Evolutionary conservation across 2,888 invertebrate genomes (phyloP), one percentile per base, ranked within the genome.

Genomic region (Fragum sueziense): DNA sequence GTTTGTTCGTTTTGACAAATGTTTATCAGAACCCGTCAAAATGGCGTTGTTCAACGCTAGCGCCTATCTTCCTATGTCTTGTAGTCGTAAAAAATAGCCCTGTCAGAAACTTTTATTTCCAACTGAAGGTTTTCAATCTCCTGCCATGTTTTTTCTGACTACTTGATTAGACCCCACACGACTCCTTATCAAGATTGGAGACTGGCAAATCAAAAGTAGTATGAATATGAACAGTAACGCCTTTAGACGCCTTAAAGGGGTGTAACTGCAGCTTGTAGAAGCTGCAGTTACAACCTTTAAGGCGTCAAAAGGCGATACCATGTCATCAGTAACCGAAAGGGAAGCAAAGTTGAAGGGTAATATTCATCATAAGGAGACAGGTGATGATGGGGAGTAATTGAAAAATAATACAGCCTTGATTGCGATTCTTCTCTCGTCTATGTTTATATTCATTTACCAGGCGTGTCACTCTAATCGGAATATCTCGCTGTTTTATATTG

Each of bases 1-100:
- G 70, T 76, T 82, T 82, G 76, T 79, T 78, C 51, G 29, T 22
- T 75, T 75, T 81, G 81, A 81, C 81, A 81, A 81, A 74, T 75
- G 78, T 81, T 74, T 81, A 78, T 81, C 81, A 75, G 75, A 27
- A 20, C 51, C 29, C 51, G 68, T 68, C 68, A 68, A 51, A 62
- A 70, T 79, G 74, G 74, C 79, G 74, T 51, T 67, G 72, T 62
- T 65, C 37, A n/a, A 41, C 31, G 69, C 54, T 33, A 54, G 76
- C 61, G 71, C 75, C 62, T 72, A 75, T 62, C 75, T 75, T 62
- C 47, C n/a, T 47, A n/a, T 47, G 47, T 47, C 47, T 57, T 34
- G 59, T 37, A 41, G 52, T 73, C 22, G 20, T 31, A 9, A 25
- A 59, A 70, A 70, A 74, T 70, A 34, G 22, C 31, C 27, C 17